Base-by-base conservation (phyloP, 2,113 vertebrate genomes). In the Seriola dumerili region DNA sequence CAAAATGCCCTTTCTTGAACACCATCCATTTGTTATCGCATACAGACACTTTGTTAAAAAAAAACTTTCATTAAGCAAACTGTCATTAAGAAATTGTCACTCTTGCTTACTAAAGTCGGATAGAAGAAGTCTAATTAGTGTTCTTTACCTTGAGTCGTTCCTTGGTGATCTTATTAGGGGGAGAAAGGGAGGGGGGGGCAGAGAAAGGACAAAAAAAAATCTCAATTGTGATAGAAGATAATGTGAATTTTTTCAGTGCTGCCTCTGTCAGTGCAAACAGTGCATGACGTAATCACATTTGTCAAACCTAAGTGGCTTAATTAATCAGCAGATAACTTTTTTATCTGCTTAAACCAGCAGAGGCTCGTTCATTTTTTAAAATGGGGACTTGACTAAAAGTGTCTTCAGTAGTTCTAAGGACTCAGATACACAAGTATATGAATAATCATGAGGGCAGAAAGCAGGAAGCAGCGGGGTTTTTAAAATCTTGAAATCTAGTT, bases 111-210 rank as follows among this genome's bases (percentile, higher is more conserved):
- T 23, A 76, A 48, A 61, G 79, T 52, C 23, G n/a, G 8, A 42
- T 4, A 59, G 34, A 76, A 80, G 29, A 82, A 71, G 70, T 84
- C 48, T 85, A 84, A 90, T 88, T 85, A 88, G 76, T 21, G 78
- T 69, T 68, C 50, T 55, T 88, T 94, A 94, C 93, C 93, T 94
- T 93, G 93, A 91, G 86, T 91, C 61, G 75, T 91, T 90, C 93
- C 93, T 92, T 91, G 93, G 64, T 90, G 88, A 80, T 94, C 93
- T 94, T 81, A 73, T 83, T 80, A 68, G 59, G 36, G 16, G 62
- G 57, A 52, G 67, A 62, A 40, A 16, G 16, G 50, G 50, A 23
- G 34, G 48, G 9, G 52, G 5, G 46, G 44, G 55, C 19, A 80
- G 63, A 84, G 80, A 79, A 19, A 88, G 64, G 38, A 87, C 78